Conservation (phyloP, 2,113 vertebrate species). For the Gnathochromis pfefferi region DNA sequence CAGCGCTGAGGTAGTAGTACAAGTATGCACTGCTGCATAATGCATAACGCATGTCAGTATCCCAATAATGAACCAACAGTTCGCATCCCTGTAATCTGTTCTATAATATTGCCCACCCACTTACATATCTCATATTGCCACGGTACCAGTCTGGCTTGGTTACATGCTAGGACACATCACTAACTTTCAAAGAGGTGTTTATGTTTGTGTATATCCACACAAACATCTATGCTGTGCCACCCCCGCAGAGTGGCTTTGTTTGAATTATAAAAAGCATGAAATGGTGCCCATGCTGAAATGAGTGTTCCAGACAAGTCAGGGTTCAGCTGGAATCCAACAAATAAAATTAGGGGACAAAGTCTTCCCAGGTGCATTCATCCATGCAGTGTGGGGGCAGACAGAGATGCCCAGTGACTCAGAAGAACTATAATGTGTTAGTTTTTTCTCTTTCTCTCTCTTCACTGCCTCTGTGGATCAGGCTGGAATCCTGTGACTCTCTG, state of each 20-base stretch:
- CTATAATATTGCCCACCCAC: background rate
- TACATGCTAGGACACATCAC: background rate
- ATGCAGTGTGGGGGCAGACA: conserved; percentile 24
- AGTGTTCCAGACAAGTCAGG: conserved; percentile 28
- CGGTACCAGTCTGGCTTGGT: background rate
- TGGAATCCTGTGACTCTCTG: conserved; percentile 16
- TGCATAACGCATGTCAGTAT: background rate
- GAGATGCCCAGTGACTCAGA: conserved; percentile 46
- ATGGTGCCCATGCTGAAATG: conserved; percentile 9
- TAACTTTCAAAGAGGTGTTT: conserved; percentile 16
- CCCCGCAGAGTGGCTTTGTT: background rate
- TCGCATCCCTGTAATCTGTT: background rate
- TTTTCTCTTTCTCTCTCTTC: background rate
- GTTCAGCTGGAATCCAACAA: conserved; percentile 43
- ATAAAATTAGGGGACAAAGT: conserved; percentile 39
- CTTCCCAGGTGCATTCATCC: conserved; percentile 13
- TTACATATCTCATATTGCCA: background rate
- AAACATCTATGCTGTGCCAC: background rate
- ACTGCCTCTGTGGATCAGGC: conserved; percentile 8
- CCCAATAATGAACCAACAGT: background rate
- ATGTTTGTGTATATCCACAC: conserved; percentile 2
- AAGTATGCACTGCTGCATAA: background rate
- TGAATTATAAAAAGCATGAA: conserved; percentile 42
- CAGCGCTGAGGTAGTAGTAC: background rate
- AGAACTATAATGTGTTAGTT: conserved; percentile 14